Conservation (phyloP, 2,888 invertebrate genomes). For the Prosopocoilus inquinatus region DNA sequence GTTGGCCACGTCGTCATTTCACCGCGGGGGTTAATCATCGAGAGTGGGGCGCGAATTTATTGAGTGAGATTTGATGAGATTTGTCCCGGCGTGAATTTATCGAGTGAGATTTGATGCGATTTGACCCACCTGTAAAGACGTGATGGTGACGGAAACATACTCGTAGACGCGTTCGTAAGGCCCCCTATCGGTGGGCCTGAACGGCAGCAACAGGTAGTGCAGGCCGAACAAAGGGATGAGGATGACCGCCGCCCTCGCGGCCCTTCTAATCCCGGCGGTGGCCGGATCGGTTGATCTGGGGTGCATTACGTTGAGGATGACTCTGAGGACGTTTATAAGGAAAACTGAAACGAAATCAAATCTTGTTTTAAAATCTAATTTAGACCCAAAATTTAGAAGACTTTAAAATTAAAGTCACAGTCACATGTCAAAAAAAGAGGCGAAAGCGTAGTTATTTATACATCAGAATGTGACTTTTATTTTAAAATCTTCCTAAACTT, state of each 20-base stretch:
- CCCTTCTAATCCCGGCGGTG: constrained; percentile 61
- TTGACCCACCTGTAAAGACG: constrained; percentile 69
- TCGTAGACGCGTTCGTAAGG: constrained; percentile 62
- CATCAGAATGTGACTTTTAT: no score
- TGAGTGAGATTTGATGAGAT: no score
- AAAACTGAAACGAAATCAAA: constrained; percentile 56
- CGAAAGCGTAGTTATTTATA: no score
- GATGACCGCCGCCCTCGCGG: constrained; percentile 69
- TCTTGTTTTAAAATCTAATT: not conserved
- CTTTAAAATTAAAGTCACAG: no score
- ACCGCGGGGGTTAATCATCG: not conserved
- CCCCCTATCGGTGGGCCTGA: constrained; percentile 60
- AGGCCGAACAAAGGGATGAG: constrained; percentile 76
- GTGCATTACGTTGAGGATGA: constrained; percentile 63
- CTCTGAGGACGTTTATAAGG: constrained; percentile 64
- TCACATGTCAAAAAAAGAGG: no score
- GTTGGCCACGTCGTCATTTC: no score
- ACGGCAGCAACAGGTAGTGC: constrained; percentile 69
- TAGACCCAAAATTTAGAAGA: not conserved
- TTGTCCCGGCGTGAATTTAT: no score
- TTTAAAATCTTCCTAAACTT: no score
- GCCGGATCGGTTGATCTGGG: constrained; percentile 62
- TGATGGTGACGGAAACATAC: constrained; percentile 63
- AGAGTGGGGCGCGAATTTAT: no score
- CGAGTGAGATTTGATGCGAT: no score